A percentile compares a stretch with the other conserved stretches of the same genome.
These are phyloP conservation scores for Drosophila lacteicornis DNA, from an alignment of 1,140 invertebrate genomes.

Conservation along the genomic window DNA sequence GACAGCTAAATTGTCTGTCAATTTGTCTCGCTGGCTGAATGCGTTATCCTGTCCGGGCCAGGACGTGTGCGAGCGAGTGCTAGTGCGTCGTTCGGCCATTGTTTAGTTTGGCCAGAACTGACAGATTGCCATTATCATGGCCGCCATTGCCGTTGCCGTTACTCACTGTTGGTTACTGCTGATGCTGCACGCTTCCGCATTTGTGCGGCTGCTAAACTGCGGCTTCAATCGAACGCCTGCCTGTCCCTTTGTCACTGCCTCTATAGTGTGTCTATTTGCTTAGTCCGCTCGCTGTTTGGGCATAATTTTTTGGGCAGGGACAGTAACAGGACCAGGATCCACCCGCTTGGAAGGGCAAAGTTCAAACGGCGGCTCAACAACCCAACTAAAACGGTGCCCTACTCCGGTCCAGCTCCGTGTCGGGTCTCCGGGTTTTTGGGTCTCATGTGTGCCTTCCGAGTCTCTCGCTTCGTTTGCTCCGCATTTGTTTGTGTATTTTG, in stretches of 20 bases:
- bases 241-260: slow-evolving; percentile 32
- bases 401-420: slow-evolving; percentile 11
- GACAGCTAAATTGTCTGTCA: slow-evolving; percentile 82
- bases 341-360: slow-evolving; percentile 43
- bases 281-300: slow-evolving; percentile 9
- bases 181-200: slow-evolving; percentile 50
- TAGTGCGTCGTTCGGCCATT: slow-evolving; percentile 35
- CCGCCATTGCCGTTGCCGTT: slow-evolving; percentile 33
- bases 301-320: neutral
- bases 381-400: slow-evolving; percentile 31
- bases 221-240: slow-evolving; percentile 51
- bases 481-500: slow-evolving; percentile 48
- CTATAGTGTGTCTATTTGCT: slow-evolving; percentile 28
- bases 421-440: slow-evolving; percentile 36
- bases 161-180: slow-evolving; percentile 41
- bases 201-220: slow-evolving; percentile 57
- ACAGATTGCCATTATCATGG: slow-evolving; percentile 61
- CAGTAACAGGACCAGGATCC: neutral
- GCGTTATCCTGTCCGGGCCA: slow-evolving; percentile 51
- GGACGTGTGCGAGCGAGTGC: slow-evolving; percentile 10
- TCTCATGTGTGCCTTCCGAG: slow-evolving; percentile 43
- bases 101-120: slow-evolving; percentile 70
- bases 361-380: slow-evolving; percentile 60
- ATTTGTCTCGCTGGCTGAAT: slow-evolving; percentile 79
- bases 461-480: slow-evolving; percentile 50